Base-by-base conservation (phyloP, 2,113 vertebrate species). In the Ciconia boyciana region DNA sequence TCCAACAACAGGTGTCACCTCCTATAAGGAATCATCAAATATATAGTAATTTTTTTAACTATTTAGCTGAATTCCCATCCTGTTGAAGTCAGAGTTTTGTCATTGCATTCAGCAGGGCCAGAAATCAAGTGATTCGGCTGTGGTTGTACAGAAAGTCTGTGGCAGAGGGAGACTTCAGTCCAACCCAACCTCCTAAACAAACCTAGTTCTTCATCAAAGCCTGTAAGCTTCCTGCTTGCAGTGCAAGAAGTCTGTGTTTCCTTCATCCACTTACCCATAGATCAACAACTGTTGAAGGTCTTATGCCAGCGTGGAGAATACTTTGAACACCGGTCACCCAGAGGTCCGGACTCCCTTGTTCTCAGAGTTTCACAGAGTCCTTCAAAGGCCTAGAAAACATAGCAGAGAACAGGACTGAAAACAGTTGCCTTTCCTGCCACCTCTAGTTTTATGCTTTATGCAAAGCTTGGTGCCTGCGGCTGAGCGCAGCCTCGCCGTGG, bases 401-500 rank as follows among this genome's bases (percentile, higher is more conserved):
- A 34, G 22, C 18, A 62, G 65, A 57, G 29, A 78, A 41, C 12
- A 76, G 17, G 28, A 62, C 1, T 58, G 25, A n/a, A 79, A 46
- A 7, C 3, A 28, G 3, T 13, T 55, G 19, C 3, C 4, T 80
- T 64, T 51, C 41, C 22, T 90, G 26, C 22, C 22, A 57, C 29
- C 26, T 65, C 80, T 52, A 60, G 4, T 49, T 76, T 60, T 43
- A 29, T 72, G 21, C 44, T 76, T 60, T 12, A 3, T 0, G 25
- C 69, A 75, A 16, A 76, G 26, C n/a, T 62, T 32, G 41, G n/a
- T 44, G 58, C 57, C 65, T 25, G 21, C 43, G 48, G 43, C 46
- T n/a, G 16, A 39, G 34, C 3, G 0, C 34, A 61, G 48, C 39
- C 64, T 62, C 1, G 0, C 43, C 2, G 0, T 14, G 12, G 69